Conservation (phyloP, 2,113 vertebrate genomes). For the Hippopotamus amphibius region DNA sequence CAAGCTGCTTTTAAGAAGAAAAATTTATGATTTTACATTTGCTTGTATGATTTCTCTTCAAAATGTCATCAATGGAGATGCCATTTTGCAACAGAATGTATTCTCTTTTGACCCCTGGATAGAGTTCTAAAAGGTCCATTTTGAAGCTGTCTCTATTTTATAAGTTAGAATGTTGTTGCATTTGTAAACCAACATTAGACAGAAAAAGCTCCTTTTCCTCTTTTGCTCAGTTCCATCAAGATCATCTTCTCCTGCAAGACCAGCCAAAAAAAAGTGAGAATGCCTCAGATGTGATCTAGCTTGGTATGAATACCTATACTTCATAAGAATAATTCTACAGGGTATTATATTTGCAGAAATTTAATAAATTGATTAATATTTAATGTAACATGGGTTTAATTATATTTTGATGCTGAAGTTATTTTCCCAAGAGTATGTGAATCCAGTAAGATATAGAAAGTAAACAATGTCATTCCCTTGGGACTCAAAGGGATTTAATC, state of each 20-base stretch:
- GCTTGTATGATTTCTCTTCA: not conserved
- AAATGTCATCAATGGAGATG: not conserved
- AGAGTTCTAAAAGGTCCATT: not conserved
- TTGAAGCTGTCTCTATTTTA: not conserved
- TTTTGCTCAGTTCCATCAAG: not conserved
- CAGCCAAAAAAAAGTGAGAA: not conserved
- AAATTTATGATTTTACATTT: not conserved
- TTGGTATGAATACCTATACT: not conserved
- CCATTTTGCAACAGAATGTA: not conserved
- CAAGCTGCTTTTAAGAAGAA: not conserved
- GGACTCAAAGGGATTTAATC: not conserved
- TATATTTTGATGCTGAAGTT: constrained; percentile 34
- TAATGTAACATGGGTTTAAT: not conserved
- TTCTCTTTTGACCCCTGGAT: not conserved
- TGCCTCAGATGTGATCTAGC: not conserved
- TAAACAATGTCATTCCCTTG: not conserved
- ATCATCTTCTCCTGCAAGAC: not conserved
- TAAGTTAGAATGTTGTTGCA: not conserved
- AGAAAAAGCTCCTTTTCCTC: not conserved
- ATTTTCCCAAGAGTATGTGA: not conserved
- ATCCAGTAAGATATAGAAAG: not conserved
- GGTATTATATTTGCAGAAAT: not conserved
- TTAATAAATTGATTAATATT: not conserved
- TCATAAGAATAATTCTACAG: not conserved
- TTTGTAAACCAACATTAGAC: not conserved